Base-by-base conservation (phyloP, 2,888 invertebrate genomes). In the Tiliacea citrago region DNA sequence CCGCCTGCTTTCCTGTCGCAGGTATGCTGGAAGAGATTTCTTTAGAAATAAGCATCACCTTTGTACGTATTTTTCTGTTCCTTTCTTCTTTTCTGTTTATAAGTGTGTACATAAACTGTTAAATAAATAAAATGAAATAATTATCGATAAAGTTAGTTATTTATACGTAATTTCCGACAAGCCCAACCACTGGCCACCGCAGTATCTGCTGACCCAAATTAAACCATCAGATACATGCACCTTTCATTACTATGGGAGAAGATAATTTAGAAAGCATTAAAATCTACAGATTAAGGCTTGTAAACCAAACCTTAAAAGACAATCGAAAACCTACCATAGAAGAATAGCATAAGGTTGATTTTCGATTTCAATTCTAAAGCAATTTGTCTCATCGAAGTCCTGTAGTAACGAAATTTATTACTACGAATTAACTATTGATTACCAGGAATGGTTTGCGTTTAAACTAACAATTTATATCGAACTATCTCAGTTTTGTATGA, bases 401-500 rank as follows among this genome's bases (percentile, higher is more conserved):
- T 90, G 88, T 88, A 87, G 83, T 83, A 87, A 84, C 82, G 81
- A 90, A 92, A 94, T 94, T 94, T 94, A 94, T 93, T 89, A 89
- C 89, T 80, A 85, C 88, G 88, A 93, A 93, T 94, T 93, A 94
- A 92, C 88, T 90, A 90, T 91, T 91, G 92, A 93, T 93, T 92
- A 92, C 88, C 85, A 88, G 79, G 88, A 88, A 89, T 90, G 86
- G 90, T 88, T 91, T 81, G 90, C 90, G 91, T 92, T 93, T 91
- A 87, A 90, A 91, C 86, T 82, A 88, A 89, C 90, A 88, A 91
- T 92, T 91, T 91, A 92, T 94, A 90, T 92, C 72, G 88, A 87
- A 88, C 89, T 77, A 88, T 89, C 86, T 88, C 73, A 66, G 87
- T 86, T 84, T 81, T 84, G 77, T 85, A 69, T 85, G 89, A 91